Base-by-base conservation (phyloP, 2,888 invertebrate genomes). In the Mallateleia sp. region DNA sequence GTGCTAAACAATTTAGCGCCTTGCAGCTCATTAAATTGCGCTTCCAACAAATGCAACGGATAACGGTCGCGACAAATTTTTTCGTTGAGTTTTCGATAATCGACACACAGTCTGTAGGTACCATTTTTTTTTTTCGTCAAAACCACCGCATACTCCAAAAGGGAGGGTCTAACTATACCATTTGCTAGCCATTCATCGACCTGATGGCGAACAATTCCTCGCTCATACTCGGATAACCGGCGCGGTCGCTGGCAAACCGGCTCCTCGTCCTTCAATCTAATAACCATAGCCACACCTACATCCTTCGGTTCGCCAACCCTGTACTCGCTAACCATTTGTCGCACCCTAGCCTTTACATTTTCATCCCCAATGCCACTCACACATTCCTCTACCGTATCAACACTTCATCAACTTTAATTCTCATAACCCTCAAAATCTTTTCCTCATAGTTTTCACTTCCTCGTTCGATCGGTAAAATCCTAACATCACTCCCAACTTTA, bases 161-260 rank as follows among this genome's bases (percentile, higher is more conserved):
- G 24, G 24, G 24, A 52, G 15, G 24, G 52, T 52, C 24, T 52
- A 20, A 52, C 14, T 14, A 91, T 90, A 3, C 85, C 90, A 7
- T 88, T 62, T n/a, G 85, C 32, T 11, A 90, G n/a, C 92, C 91
- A 91, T 7, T 88, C 71, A 14, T 86, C 82, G 11, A 91, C 80
- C 72, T 90, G 85, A 6, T 42, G 4, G 11, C 87, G 75, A 11
- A 90, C 87, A 8, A 66, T 64, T 11, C 79, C 45, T 20, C 77
- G 71, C 38, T 89, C 74, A 18, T 14, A 52, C 34, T 18, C 52
- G 5, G 87, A 28, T 18, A 91, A 81, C 32, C 89, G 67, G 78
- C 89, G 62, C 38, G 89, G 87, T 14, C 78, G 60, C n/a, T 83
- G 62, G 52, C 75, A 89, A n/a, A 91, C 82, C 15, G 89, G 88